Conservation (phyloP, 1,140 invertebrate species). For the Batillaria attramentaria region DNA sequence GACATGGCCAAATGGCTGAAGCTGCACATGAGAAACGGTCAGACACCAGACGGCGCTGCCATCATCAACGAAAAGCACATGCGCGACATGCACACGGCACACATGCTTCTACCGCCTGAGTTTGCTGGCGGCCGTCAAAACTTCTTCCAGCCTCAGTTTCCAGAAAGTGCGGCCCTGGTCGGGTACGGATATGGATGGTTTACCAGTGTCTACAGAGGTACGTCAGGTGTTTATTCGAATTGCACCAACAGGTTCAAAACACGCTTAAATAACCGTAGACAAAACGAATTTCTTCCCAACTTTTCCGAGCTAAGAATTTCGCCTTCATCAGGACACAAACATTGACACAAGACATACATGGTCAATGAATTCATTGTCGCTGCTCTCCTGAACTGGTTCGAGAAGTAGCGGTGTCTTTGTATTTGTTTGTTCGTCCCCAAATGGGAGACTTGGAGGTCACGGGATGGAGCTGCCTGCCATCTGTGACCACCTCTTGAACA, state of each 20-base stretch:
- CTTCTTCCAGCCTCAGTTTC: conserved; percentile 28
- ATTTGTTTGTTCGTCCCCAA: no score
- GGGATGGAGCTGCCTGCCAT: no score
- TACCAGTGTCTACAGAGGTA: conserved; percentile 39
- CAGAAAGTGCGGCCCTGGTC: conserved; percentile 15
- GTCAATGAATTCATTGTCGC: neutral
- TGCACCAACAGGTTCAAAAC: neutral
- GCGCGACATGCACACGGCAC: conserved; percentile 26
- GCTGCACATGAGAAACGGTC: conserved; percentile 30
- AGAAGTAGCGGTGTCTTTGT: no score
- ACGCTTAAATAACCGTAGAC: neutral
- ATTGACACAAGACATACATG: neutral
- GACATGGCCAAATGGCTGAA: conserved; percentile 40
- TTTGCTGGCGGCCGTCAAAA: neutral
- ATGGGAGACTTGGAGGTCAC: no score
- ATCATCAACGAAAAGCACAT: conserved; percentile 21
- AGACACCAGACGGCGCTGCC: conserved; percentile 4
- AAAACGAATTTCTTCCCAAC: neutral
- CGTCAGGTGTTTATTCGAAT: neutral
- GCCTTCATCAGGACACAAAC: neutral
- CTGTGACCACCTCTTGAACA: no score
- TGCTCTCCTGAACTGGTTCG: no score
- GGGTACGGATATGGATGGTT: conserved; percentile 47
- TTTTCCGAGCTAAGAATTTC: neutral
- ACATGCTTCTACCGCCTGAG: neutral